Evolutionary conservation across 2,888 invertebrate genomes (phyloP), one percentile per base, ranked within the genome.

Genomic region (Synanthedon andrenaeformis): DNA sequence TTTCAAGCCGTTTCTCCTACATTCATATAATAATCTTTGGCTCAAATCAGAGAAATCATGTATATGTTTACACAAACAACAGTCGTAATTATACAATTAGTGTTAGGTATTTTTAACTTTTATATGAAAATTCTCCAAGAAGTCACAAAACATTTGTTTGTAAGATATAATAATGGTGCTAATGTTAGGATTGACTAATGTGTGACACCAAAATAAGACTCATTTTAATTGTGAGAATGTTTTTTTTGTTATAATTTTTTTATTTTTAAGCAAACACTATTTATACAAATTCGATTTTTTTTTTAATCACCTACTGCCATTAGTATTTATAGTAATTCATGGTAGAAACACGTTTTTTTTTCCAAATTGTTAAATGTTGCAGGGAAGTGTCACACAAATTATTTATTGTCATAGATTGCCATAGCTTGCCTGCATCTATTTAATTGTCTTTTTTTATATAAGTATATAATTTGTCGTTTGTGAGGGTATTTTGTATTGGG

Each of bases 351-450:
- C 62, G 66, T 64, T 63, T 69, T 67, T 64, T 64, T 69, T 67
- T 69, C 74, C 67, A 75, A 77, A 73, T 70, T 76, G 65, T 74
- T 76, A 75, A 74, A 78, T 72, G 73, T 77, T 83, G 86, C 84
- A 84, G 83, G 85, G 77, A 81, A 82, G 80, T 81, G 74, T 79
- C 76, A 81, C 77, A 79, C 76, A 80, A 78, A 79, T 79, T 80
- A 82, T 82, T 82, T 82, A 79, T 80, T 73, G 74, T 67, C 68
- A 82, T 81, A 82, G 78, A 80, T 77, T 79, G 85, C 85, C 86
- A 85, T 83, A 84, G 73, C 86, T 86, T 87, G 84, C 87, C 86
- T 84, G 81, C 85, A 83, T 79, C 79, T 82, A 84, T 86, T 85
- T 85, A 84, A 85, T 82, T 81, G 75, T 79, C 69, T 67, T 63